Percentiles rank a stretch among this genome's conserved stretches.
Evolutionary conservation across 2,888 invertebrate species (phyloP).

Genomic region (Molorchus minor): DNA sequence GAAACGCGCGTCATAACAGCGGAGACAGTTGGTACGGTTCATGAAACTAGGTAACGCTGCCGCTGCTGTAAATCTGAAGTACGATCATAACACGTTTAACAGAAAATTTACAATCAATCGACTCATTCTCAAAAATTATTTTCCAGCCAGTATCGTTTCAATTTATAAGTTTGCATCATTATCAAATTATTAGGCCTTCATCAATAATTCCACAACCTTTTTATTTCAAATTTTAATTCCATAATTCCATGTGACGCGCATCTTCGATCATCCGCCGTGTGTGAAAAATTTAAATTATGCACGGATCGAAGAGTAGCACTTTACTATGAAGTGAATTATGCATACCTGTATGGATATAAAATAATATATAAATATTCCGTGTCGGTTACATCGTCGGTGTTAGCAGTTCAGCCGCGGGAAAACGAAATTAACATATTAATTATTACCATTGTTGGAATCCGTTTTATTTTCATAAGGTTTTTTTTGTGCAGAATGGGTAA

Average conservation of each 20-base stretch:
- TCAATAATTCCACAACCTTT: too few relatives aligned
- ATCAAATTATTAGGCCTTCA: too few relatives aligned
- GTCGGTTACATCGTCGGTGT: neutral
- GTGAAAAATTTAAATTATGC: slow-evolving; percentile 13
- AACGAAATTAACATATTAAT: neutral
- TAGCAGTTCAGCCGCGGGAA: neutral
- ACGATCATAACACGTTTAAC: too few relatives aligned
- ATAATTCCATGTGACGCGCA: neutral
- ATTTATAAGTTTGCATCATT: too few relatives aligned
- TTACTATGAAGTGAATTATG: slow-evolving; percentile 3
- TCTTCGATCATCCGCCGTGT: slow-evolving; percentile 1
- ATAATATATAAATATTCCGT: slow-evolving; percentile 1
- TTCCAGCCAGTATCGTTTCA: too few relatives aligned
- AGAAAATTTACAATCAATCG: too few relatives aligned
- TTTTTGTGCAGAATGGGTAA: too few relatives aligned
- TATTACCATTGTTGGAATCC: slow-evolving; percentile 1
- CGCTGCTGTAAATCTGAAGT: too few relatives aligned
- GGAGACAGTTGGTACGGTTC: too few relatives aligned
- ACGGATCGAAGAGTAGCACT: neutral
- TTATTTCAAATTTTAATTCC: neutral
- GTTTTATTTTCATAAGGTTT: neutral
- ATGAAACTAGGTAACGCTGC: too few relatives aligned
- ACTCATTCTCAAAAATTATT: too few relatives aligned
- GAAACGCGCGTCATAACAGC: too few relatives aligned
- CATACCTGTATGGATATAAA: slow-evolving; percentile 7